Evolutionary conservation across 2,797 vertebrate species (phyloP).

Genomic region (Melopsittacus undulatus): DNA sequence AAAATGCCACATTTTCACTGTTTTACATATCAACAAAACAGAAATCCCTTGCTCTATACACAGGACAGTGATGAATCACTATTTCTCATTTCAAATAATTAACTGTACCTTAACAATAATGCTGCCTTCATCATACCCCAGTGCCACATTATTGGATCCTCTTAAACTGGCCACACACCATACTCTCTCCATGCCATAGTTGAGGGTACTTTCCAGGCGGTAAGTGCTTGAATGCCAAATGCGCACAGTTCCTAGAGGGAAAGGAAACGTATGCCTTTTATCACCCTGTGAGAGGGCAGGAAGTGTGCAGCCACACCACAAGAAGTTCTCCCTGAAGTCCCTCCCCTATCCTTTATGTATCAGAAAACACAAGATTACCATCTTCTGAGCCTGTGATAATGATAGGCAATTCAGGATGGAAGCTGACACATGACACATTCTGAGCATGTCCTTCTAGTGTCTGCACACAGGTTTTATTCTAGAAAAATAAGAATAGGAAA

Average conservation of each 20-base stretch:
- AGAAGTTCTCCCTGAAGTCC: not conserved
- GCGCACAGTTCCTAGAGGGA: slow-evolving; percentile 88
- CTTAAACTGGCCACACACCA: slow-evolving; percentile 96
- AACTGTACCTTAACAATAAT: slow-evolving; percentile 94
- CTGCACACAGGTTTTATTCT: slow-evolving; percentile 99
- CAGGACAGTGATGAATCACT: not conserved
- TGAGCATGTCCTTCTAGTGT: slow-evolving; percentile 97
- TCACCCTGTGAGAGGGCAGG: fast-evolving
- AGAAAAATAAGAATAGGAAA: not conserved
- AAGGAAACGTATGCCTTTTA: not conserved
- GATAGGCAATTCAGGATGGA: slow-evolving; percentile 96
- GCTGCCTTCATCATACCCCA: slow-evolving; percentile 98
- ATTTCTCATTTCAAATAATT: not conserved
- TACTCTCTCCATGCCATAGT: slow-evolving; percentile 97
- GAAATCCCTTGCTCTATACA: not conserved
- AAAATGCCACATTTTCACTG: not conserved
- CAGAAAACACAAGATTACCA: slow-evolving; percentile 77
- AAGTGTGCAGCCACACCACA: not conserved
- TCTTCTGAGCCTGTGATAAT: slow-evolving; percentile 98
- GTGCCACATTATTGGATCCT: slow-evolving; percentile 94
- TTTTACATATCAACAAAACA: not conserved
- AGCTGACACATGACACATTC: slow-evolving; percentile 97
- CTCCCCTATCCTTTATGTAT: not conserved
- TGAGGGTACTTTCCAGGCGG: slow-evolving; percentile 94
- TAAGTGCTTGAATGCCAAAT: slow-evolving; percentile 99